Base-by-base conservation (phyloP, 2,888 invertebrate genomes). In the Lordiphosa fenestrarum region DNA sequence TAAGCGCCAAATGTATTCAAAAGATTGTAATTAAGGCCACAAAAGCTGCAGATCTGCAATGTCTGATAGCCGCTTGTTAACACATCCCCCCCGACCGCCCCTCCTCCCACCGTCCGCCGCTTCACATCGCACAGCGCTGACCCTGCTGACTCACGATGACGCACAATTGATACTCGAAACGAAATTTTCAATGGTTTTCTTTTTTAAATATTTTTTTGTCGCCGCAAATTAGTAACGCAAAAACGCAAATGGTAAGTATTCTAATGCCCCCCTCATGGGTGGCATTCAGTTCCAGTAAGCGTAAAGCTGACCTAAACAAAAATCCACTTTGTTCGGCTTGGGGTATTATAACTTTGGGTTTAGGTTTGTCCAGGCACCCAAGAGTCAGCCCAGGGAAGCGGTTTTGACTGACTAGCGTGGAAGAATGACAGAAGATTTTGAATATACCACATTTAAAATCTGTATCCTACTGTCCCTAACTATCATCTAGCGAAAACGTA, bases 11-110 rank as follows among this genome's bases (percentile, higher is more conserved):
- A 82, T 74, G 84, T 82, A 84, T 84, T 82, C 82, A 82, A 84
- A 82, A 84, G 84, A 82, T 82, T 76, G 78, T 84, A 82, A 82
- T 82, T 82, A 82, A 84, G 81, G 81, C 76, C 84, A 81, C 84
- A 80, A 81, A 73, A 59, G 77, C 77, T 74, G 82, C 66, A 82
- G 77, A 77, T 77, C 80, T 77, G 83, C 75, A 82, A 61, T 51
- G 60, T 54, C 72, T 78, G 80, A 82, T 77, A 82, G 70, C 64
- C 68, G 73, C 83, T 77, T 77, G 76, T 77, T 77, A 77, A 72
- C 82, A 69, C 10, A 1, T 19, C 12, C 35, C 44, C 10, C 12
- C 5, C n/a, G 13, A 9, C 15, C 19, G 10, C 30, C 23, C 15
- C 47, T n/a, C 15, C 12, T 30, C 44, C 15, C 10, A 9, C 5